Conservation (phyloP, 2,888 invertebrate species). For the Phytoseiulus persimilis region DNA sequence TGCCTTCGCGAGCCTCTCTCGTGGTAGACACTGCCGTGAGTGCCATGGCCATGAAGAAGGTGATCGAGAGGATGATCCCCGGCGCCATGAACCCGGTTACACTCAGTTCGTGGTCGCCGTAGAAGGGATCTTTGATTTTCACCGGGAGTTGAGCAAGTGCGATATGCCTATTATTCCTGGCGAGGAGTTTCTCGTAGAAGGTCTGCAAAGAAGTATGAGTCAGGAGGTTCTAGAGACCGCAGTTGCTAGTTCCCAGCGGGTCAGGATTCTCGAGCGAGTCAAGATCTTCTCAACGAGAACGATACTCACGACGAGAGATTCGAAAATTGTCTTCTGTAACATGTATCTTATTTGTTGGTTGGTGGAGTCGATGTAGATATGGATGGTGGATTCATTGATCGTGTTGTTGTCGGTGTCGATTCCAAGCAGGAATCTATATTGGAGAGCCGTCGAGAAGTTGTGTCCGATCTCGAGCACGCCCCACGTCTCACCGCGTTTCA, state of each 20-base stretch:
- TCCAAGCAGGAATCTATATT: constrained; percentile 69
- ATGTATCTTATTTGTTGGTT: constrained; percentile 49
- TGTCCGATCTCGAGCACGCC: constrained; percentile 77
- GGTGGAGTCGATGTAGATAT: constrained; percentile 84
- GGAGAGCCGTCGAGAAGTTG: constrained; percentile 76
- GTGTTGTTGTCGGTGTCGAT: constrained; percentile 76
- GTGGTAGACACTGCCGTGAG: constrained; percentile 81
- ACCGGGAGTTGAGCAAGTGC: constrained; percentile 14
- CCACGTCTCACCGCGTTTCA: constrained; percentile 70
- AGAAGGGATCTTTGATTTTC: constrained; percentile 37
- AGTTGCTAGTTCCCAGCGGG: not conserved
- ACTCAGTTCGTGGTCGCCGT: constrained; percentile 54
- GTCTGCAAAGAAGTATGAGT: not conserved
- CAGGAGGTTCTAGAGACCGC: not conserved
- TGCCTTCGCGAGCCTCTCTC: constrained; percentile 78
- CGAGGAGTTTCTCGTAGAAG: not conserved
- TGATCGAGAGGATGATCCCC: constrained; percentile 80
- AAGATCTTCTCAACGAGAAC: not conserved
- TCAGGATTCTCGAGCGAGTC: too few relatives aligned
- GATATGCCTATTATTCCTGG: not conserved
- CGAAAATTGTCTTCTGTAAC: constrained; percentile 38
- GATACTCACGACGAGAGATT: constrained; percentile 33
- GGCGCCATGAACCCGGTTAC: constrained; percentile 93
- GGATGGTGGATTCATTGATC: constrained; percentile 72
- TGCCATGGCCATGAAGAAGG: constrained; percentile 92